Conservation (phyloP, 1,140 invertebrate genomes). For the Samia ricini region DNA sequence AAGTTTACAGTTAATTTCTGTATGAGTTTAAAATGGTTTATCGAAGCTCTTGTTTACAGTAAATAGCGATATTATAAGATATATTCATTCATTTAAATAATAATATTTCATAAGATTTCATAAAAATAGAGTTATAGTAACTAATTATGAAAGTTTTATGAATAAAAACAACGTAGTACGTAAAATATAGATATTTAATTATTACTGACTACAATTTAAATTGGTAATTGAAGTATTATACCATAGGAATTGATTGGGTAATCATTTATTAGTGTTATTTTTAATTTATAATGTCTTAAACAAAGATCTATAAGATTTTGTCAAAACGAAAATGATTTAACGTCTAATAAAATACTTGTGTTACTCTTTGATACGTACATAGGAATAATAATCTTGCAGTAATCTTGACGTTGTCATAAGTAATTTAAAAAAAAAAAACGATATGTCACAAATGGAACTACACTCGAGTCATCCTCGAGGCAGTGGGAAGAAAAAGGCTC, state of each 20-base stretch:
- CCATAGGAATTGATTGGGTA: no score
- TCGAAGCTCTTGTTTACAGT: neutral
- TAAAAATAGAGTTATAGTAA: neutral
- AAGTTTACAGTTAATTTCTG: slow-evolving; percentile 45
- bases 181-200: no score
- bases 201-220: no score
- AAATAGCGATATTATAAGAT: slow-evolving; percentile 16
- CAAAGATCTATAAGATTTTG: no score
- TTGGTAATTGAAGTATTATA: no score
- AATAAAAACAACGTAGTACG: no score
- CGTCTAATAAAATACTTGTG: neutral
- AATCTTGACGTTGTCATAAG: neutral
- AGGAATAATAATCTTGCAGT: slow-evolving; percentile 4
- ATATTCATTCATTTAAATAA: no score
- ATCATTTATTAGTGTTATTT: no score
- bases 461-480: slow-evolving; percentile 29
- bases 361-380: neutral
- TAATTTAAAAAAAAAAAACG: slow-evolving; percentile 3
- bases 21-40: slow-evolving; percentile 1
- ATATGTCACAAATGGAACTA: slow-evolving; percentile 31
- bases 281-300: no score
- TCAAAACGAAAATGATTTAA: no score
- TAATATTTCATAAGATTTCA: slow-evolving; percentile 3
- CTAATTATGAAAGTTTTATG: no score
- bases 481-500: slow-evolving; percentile 49